phyloP scores from a whole-genome alignment of 2,888 invertebrate genomes.

The Blera fallax region DNA sequence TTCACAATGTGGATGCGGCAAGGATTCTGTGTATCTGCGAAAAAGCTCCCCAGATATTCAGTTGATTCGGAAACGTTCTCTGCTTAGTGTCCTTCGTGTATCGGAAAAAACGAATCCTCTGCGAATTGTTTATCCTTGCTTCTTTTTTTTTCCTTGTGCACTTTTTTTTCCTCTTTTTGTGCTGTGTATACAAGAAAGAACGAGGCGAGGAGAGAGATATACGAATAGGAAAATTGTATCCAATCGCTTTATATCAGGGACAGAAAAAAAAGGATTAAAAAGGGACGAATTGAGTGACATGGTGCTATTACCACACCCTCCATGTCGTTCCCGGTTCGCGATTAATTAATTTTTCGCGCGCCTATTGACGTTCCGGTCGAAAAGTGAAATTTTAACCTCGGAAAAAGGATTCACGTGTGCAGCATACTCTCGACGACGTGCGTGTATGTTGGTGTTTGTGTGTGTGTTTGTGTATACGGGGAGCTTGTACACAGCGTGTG shows the following conservation, averaged over 20 bases:
- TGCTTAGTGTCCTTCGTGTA: slow-evolving; percentile 70
- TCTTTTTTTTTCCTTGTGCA: not conserved
- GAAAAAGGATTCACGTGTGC: slow-evolving; percentile 63
- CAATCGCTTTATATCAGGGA: not conserved
- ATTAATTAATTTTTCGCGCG: slow-evolving; percentile 67
- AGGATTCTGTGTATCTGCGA: slow-evolving; percentile 71
- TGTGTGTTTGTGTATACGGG: not conserved
- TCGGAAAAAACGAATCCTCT: slow-evolving; percentile 44
- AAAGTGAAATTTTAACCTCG: slow-evolving; percentile 50
- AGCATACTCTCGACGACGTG: slow-evolving; percentile 17
- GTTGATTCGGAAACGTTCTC: slow-evolving; percentile 73
- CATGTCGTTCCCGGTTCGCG: slow-evolving; percentile 27
- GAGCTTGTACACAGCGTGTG: slow-evolving; percentile 25
- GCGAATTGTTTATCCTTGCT: slow-evolving; percentile 30
- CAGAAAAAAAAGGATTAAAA: not conserved
- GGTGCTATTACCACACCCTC: slow-evolving; percentile 60
- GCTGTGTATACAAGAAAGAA: slow-evolving; percentile 10
- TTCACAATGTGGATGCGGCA: slow-evolving; percentile 55
- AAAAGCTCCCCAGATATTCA: slow-evolving; percentile 72
- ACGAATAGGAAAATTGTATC: not conserved
- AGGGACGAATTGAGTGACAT: not conserved
- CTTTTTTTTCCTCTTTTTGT: not conserved
- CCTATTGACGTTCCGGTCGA: slow-evolving; percentile 48
- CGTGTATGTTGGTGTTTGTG: slow-evolving; percentile 26
- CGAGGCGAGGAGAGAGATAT: not conserved